Percentiles rank a stretch among this genome's conserved stretches.
Evolutionary conservation across 2,113 vertebrate genomes (phyloP).

Genomic region (Chionis minor): DNA sequence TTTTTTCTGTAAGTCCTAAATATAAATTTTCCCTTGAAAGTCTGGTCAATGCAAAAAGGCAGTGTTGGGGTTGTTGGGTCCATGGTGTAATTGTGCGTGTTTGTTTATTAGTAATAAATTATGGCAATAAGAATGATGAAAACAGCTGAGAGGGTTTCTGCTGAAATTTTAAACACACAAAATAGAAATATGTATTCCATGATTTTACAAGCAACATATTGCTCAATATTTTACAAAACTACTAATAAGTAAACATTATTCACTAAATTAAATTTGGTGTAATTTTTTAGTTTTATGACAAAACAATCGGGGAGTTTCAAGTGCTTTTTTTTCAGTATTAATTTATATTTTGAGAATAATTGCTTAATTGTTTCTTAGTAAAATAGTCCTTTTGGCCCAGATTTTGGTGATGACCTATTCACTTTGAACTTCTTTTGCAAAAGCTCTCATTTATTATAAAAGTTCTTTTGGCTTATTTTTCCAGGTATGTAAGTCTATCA

Average conservation of each 20-base stretch:
- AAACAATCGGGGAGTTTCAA: not conserved
- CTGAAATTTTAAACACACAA: not conserved
- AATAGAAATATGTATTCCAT: not conserved
- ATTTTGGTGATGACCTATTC: not conserved
- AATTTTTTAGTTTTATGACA: not conserved
- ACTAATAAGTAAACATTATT: not conserved
- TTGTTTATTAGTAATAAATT: not conserved
- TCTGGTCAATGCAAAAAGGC: not conserved
- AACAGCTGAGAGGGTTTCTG: not conserved
- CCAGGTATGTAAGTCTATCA: not conserved
- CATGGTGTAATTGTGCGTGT: not conserved
- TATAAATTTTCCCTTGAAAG: not conserved
- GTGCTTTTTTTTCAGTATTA: not conserved
- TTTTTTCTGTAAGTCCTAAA: not conserved
- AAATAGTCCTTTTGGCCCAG: not conserved
- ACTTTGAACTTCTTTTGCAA: not conserved
- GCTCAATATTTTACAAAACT: not conserved
- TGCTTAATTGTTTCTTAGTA: not conserved
- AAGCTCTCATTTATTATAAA: not conserved
- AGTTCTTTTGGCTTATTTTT: not conserved
- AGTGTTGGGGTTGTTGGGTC: not conserved
- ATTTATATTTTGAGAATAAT: not conserved
- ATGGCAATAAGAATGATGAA: not conserved
- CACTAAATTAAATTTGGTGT: not conserved
- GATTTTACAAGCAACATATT: not conserved